Conservation (phyloP, 2,888 invertebrate genomes). For the Brachyptera risi region DNA sequence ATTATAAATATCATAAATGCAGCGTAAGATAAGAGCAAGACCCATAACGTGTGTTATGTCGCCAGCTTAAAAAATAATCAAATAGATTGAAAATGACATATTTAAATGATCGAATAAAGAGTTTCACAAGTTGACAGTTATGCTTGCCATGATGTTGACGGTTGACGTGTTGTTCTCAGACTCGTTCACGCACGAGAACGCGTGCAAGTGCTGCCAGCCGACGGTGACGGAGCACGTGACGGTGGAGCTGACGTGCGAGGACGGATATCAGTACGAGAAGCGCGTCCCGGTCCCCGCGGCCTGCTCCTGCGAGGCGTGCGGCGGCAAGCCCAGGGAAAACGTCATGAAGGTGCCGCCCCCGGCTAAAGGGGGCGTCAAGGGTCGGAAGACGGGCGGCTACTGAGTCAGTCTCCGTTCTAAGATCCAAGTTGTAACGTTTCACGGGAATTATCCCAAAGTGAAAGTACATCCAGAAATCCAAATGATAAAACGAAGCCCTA, state of each 20-base stretch:
- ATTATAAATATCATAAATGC: too few relatives aligned
- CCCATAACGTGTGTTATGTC: too few relatives aligned
- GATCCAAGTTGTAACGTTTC: too few relatives aligned
- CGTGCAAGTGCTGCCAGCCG: constrained; percentile 51
- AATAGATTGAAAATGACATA: too few relatives aligned
- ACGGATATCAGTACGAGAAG: constrained; percentile 42
- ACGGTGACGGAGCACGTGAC: constrained; percentile 41
- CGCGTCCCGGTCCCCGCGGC: constrained; percentile 41
- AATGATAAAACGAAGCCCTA: too few relatives aligned
- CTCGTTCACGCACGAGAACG: constrained; percentile 38
- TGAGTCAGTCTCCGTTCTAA: not conserved
- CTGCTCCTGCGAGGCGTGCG: constrained; percentile 44
- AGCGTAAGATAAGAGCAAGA: too few relatives aligned
- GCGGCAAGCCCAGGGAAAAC: not conserved
- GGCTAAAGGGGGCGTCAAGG: not conserved
- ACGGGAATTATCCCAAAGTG: too few relatives aligned
- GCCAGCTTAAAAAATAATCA: constrained; percentile 38
- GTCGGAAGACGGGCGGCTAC: not conserved
- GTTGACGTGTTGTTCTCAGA: constrained; percentile 35
- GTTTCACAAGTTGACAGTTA: not conserved
- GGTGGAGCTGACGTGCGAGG: constrained; percentile 48
- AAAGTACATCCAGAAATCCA: too few relatives aligned
- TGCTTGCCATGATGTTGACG: not conserved
- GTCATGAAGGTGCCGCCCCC: constrained; percentile 3
- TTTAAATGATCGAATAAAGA: constrained; percentile 60